Evolutionary conservation across 2,113 vertebrate genomes (phyloP).

Genomic region (Sapajus apella): DNA sequence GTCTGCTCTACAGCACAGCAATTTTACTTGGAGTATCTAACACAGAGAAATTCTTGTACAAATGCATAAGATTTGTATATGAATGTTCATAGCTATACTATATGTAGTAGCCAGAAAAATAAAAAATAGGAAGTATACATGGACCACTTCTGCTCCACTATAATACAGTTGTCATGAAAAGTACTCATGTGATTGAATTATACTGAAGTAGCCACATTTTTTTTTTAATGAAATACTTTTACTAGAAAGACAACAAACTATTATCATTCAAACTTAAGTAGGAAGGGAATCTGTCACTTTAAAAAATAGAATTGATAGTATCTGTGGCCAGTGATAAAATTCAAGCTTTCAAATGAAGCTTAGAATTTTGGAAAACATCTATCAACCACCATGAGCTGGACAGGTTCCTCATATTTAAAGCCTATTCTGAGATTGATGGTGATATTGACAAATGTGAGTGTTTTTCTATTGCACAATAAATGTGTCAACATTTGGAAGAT

Average conservation of each 20-base stretch:
- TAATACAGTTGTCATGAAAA: background rate
- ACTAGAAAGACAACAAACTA: background rate
- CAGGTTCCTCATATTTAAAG: background rate
- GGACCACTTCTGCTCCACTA: background rate
- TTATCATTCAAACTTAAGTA: background rate
- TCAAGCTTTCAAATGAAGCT: background rate
- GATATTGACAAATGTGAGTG: background rate
- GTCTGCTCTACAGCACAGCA: background rate
- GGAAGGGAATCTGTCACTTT: background rate
- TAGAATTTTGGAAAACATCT: conserved; percentile 5
- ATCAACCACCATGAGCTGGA: background rate
- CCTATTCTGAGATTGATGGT: background rate
- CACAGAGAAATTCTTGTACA: conserved; percentile 18
- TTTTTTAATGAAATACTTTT: background rate
- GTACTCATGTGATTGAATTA: background rate
- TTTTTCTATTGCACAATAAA: background rate
- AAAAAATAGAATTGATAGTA: background rate
- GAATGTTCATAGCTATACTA: background rate
- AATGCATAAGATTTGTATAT: background rate
- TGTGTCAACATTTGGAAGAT: background rate
- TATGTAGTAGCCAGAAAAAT: background rate
- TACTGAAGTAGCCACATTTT: background rate
- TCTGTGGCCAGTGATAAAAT: background rate
- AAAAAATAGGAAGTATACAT: background rate
- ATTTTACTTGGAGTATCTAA: background rate